Percentiles rank a stretch among this genome's conserved stretches.
Evolutionary conservation across 1,140 invertebrate genomes (phyloP).

Genomic region (Scylla paramamosain): DNA sequence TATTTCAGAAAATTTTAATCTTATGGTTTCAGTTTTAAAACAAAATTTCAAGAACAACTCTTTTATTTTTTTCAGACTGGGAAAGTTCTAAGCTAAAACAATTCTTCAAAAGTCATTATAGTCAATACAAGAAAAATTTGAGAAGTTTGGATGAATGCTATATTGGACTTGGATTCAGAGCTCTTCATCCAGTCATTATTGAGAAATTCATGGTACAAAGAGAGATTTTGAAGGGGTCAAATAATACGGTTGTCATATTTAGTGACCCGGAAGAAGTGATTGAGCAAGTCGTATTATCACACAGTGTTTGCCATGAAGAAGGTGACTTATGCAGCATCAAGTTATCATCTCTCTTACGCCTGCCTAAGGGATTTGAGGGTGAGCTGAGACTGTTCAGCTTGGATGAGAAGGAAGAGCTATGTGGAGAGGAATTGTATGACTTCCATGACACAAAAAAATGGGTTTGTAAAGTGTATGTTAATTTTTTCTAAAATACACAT

Average conservation of each 20-base stretch:
- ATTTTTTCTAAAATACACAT: background rate
- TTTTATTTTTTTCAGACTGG: conserved; percentile 38
- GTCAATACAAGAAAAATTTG: background rate
- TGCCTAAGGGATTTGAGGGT: conserved; percentile 57
- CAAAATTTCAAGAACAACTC: background rate
- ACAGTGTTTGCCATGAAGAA: background rate
- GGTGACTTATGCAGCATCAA: conserved; percentile 34
- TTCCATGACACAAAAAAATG: conserved; percentile 12
- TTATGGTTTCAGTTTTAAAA: background rate
- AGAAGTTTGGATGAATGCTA: background rate
- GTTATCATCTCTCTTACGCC: background rate
- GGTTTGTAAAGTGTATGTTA: conserved; percentile 32
- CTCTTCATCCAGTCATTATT: conserved; percentile 62
- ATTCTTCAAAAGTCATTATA: conserved; percentile 49
- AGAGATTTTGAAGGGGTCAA: background rate
- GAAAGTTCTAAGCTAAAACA: background rate
- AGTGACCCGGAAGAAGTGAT: conserved; percentile 54
- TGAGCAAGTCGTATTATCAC: conserved; percentile 25
- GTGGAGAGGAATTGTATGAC: background rate
- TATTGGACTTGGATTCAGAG: conserved; percentile 51
- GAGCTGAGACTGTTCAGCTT: conserved; percentile 41
- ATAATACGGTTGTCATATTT: background rate
- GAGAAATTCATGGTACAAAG: conserved; percentile 32
- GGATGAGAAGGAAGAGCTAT: conserved; percentile 26
- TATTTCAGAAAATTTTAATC: no score